These are phyloP conservation scores for Synaphobranchus kaupii DNA, from an alignment of 2,797 vertebrate genomes.

Conservation along the genomic window DNA sequence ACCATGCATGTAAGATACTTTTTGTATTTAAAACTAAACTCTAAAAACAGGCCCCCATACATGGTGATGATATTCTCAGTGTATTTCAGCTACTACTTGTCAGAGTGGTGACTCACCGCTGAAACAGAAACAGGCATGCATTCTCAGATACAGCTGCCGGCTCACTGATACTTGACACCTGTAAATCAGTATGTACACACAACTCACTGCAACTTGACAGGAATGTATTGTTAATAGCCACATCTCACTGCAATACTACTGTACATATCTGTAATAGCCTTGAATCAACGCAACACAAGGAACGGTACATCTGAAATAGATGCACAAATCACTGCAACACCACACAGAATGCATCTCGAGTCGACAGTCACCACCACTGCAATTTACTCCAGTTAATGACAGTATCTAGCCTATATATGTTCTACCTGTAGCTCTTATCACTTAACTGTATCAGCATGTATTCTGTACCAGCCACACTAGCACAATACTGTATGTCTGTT, in stretches of 20 bases:
- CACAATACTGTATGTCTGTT: background rate
- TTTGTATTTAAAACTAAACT: background rate
- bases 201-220: background rate
- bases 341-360: background rate
- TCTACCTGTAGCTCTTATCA: background rate
- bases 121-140: background rate
- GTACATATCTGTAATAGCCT: background rate
- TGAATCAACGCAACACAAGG: background rate
- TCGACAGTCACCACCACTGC: background rate
- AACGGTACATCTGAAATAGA: background rate
- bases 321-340: background rate
- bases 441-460: background rate
- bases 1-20: background rate
- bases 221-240: background rate
- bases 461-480: background rate
- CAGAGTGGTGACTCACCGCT: background rate
- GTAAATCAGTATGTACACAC: background rate
- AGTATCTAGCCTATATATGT: background rate
- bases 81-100: background rate
- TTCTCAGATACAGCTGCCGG: background rate
- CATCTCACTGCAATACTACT: background rate
- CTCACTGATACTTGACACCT: background rate
- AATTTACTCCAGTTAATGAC: background rate
- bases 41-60: background rate
- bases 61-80: background rate